phyloP scores from a whole-genome alignment of 1,140 invertebrate species.

The Antheraea mylitta region DNA sequence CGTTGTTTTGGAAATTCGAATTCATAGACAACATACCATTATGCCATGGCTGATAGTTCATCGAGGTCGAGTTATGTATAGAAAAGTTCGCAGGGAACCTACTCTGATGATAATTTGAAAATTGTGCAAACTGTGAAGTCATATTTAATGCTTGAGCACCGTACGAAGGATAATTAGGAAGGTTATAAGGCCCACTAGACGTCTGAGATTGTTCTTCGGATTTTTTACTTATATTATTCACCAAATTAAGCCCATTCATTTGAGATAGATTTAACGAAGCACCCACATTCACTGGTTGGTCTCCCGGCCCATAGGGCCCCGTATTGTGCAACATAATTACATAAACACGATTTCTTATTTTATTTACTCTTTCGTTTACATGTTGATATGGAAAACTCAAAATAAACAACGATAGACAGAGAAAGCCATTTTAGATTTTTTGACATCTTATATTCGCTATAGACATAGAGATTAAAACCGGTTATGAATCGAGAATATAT shows the following conservation, averaged over 20 bases:
- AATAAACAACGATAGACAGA: constrained; percentile 48
- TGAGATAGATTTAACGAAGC: constrained; percentile 50
- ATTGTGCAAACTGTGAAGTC: constrained; percentile 40
- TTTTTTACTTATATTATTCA: constrained; percentile 55
- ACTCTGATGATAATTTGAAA: constrained; percentile 44
- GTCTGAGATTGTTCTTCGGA: constrained; percentile 37
- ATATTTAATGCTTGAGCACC: constrained; percentile 41
- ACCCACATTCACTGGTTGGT: constrained; percentile 51
- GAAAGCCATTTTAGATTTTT: constrained; percentile 52
- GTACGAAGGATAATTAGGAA: constrained; percentile 46
- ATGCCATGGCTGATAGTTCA: constrained; percentile 42
- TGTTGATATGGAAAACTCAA: constrained; percentile 37
- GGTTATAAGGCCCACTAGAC: constrained; percentile 37
- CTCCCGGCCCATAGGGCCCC: constrained; percentile 56
- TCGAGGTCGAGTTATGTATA: constrained; percentile 29
- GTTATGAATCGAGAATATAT: not conserved
- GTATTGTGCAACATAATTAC: constrained; percentile 67
- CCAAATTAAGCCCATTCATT: constrained; percentile 43
- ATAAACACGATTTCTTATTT: constrained; percentile 28
- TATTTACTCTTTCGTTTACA: constrained; percentile 34
- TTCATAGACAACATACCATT: constrained; percentile 57
- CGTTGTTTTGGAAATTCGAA: constrained; percentile 46
- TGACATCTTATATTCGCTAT: constrained; percentile 25
- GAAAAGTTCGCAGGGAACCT: constrained; percentile 23
- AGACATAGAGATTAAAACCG: not conserved